Evolutionary conservation across 1,140 invertebrate species (phyloP).

Genomic region (Ostrea denselamellosa): DNA sequence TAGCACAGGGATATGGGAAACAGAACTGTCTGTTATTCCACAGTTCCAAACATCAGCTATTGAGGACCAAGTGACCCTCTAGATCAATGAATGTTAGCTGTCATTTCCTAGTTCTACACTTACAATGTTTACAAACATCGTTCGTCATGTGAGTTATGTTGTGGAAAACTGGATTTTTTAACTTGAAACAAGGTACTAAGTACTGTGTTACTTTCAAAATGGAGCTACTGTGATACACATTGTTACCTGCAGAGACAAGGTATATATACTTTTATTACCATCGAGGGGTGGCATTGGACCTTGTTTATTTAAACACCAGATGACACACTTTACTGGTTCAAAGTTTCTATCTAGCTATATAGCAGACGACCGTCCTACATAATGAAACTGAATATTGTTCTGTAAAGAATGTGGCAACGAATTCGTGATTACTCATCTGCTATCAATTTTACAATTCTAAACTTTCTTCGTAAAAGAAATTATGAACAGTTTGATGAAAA

Average conservation of each 20-base stretch:
- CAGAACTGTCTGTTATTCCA: neutral
- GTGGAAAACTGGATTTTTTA: neutral
- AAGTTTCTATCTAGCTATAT: slow-evolving; percentile 27
- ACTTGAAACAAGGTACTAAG: neutral
- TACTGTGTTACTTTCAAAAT: neutral
- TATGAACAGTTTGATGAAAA: slow-evolving; percentile 51
- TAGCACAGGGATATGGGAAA: neutral
- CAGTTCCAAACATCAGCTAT: neutral
- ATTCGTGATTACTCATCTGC: slow-evolving; percentile 43
- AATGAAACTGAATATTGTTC: neutral
- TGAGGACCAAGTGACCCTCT: too few relatives aligned
- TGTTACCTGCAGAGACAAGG: too few relatives aligned
- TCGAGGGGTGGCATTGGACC: neutral
- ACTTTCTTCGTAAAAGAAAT: slow-evolving; percentile 47
- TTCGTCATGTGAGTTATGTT: neutral
- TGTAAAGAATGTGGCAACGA: slow-evolving; percentile 49
- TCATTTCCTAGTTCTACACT: neutral
- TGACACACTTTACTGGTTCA: slow-evolving; percentile 10
- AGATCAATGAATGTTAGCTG: too few relatives aligned
- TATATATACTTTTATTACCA: neutral
- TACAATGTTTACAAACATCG: neutral
- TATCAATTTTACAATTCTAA: slow-evolving; percentile 9
- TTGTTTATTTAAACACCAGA: slow-evolving; percentile 5
- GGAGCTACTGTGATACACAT: neutral
- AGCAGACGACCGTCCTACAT: slow-evolving; percentile 24